Base-by-base conservation (phyloP, 2,888 invertebrate genomes). In the Parasteatoda lunata region DNA sequence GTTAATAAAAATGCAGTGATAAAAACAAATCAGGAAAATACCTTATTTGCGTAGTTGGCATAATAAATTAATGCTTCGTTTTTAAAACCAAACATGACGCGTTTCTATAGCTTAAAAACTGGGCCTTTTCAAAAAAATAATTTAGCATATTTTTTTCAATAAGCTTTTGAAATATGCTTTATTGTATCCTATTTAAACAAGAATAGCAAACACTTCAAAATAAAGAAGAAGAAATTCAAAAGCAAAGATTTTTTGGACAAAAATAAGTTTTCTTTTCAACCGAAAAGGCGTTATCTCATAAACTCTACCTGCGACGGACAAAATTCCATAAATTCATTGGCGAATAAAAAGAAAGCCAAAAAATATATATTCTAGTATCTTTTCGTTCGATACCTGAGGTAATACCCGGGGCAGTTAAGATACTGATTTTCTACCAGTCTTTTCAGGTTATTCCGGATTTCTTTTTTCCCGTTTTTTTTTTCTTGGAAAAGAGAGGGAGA, bases 251-350 rank as follows among this genome's bases (percentile, higher is more conserved):
- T 30, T 30, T 30, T 30, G 0, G 30, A 30, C 30, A 30, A 30
- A 30, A 30, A 30, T 30, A 30, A 30, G 30, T 30, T 30, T 30
- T 30, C 30, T 30, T 30, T 30, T 45, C 66, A 15, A 45, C 47
- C 6, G 13, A 54, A 47, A 80, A 13, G 11, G 59, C 54, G 81
- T 75, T 73, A 59, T 76, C 81, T 59, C 81, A 48, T 80, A 66
- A 80, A 80, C 72, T 68, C 51, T 51, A 76, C 30, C 75, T n/a
- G 49, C 54, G 59, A 30, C 59, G 49, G 71, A 81, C 81, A 81
- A 75, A 81, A 69, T 76, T 73, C 48, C 69, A 73, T 47, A 73
- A 81, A 81, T 81, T 52, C 81, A 81, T 81, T 68, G 81, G 68
- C 77, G 52, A 51, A 71, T 45, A 65, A 64, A 48, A 79, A 49